Evolutionary conservation across 2,797 vertebrate genomes (phyloP), one percentile per base, ranked within the genome.

Genomic region (Gadopsis marmoratus): DNA sequence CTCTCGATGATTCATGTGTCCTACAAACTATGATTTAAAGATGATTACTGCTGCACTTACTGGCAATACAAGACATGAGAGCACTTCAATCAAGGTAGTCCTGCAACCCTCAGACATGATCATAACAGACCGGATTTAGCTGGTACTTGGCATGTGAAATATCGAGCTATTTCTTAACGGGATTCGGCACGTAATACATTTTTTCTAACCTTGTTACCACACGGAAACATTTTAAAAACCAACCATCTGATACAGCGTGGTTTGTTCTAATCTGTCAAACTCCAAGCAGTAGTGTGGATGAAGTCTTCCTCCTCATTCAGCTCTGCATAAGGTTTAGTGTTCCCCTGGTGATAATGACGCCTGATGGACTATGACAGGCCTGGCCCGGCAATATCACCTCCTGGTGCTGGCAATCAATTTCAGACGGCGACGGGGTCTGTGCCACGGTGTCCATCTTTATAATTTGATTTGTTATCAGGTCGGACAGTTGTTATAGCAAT

Each of bases 391-490:
- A 90, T 92, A 93, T 92, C 89, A 90, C 90, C 88, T 87, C 78
- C 85, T 63, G 73, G 90, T 88, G 83, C 89, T 83, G 79, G 88
- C 90, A 93, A 94, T 94, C 93, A 93, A 92, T 93, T 93, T 89
- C 82, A 92, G 89, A 87, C 64, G 11, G 83, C 56, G 33, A 76
- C 63, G 23, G 81, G 79, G 87, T 90, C 89, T 86, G 86, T 80
- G 83, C 87, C 70, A 65, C 59, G 59, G 76, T 89, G 92, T 93
- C 92, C 89, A 88, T 92, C 85, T 92, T 90, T 82, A 86, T 94
- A 93, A 94, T 94, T 94, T 93, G 90, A 95, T 95, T 93, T 94
- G 91, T 94, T 93, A 94, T 94, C 86, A 89, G 80, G 79, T 92
- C 48, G 59, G 92, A 90, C 88, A 90, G 90, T 93, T 92, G 90